Evolutionary conservation across 2,113 vertebrate species (phyloP), one percentile per base, ranked within the genome.

Genomic region (Scomber japonicus): DNA sequence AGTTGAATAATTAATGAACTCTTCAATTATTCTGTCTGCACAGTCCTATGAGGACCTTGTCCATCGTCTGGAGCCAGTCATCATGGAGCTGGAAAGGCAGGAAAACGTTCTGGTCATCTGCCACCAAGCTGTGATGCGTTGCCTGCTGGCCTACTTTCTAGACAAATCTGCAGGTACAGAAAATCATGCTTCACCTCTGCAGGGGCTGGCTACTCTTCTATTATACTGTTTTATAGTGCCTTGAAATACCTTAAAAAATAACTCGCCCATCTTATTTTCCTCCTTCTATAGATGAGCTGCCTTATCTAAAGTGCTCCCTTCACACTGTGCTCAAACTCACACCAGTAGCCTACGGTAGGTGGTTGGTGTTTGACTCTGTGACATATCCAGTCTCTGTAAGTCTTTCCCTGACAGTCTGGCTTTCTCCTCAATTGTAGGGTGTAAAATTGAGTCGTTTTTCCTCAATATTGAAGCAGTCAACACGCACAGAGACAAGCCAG

Each of bases 31-130:
- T 65, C 16, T 80, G 5, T 82, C 7, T 46, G 1, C 27, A 35
- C 81, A 99, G 98, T 99, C 97, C 11, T 99, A 99, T 0, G 97
- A 99, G 85, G 98, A 99, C 91, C 92, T 99, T 30, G 96, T 99
- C 63, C 98, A 99, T 81, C 95, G 98, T 4, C 94, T 99, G 0
- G 98, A 99, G 90, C 97, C 98, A 0, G 98, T 98, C 78, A 99
- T 99, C 91, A 99, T 99, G 97, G 97, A 99, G 86, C 94, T 99
- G 57, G 98, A 99, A 89, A 95, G 98, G 71, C 98, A 99, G 89
- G 97, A 99, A 87, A 99, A 99, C 0, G 97, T 99, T 51, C 92
- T 99, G 89, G 97, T 99, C 56, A 92, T 99, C 82, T 99, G 98
- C 87, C 97, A 99, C 88, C 97, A 99, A 67, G 98, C 98, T 12